Evolutionary conservation across 2,113 vertebrate species (phyloP).

Genomic region (Mormoops blainvillei): DNA sequence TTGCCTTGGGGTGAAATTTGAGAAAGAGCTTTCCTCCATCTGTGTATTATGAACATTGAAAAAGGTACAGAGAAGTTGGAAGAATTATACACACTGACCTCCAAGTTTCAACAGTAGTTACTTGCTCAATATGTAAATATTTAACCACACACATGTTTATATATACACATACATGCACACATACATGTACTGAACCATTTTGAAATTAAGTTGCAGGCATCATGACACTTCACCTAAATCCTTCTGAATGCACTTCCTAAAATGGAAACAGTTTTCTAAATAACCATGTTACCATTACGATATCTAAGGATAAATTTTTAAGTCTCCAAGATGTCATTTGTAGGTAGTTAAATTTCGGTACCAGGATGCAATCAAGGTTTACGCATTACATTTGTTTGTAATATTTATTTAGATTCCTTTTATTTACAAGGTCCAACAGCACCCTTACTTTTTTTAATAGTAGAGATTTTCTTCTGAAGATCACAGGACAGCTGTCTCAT

Average conservation of each 20-base stretch:
- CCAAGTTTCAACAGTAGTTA: neutral
- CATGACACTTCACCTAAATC: neutral
- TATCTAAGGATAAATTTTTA: neutral
- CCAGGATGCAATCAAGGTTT: neutral
- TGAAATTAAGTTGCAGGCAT: neutral
- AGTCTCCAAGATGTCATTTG: neutral
- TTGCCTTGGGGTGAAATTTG: neutral
- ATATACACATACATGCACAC: neutral
- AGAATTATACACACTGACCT: neutral
- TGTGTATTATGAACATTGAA: neutral
- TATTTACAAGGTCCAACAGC: neutral
- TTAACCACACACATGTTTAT: neutral
- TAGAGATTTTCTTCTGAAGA: neutral
- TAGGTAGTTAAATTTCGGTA: neutral
- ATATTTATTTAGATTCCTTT: slow-evolving; percentile 15
- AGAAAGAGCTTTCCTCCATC: neutral
- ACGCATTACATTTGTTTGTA: neutral
- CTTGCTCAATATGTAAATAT: neutral
- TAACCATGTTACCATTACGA: neutral
- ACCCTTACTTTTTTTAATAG: neutral
- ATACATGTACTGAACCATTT: neutral
- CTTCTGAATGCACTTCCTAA: neutral
- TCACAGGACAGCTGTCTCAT: neutral
- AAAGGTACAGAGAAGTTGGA: neutral
- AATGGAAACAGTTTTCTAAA: neutral